Percentiles rank a stretch among this genome's conserved stretches.
These are phyloP conservation scores for Merops nubicus DNA, from an alignment of 2,113 vertebrate genomes.

Conservation along the genomic window DNA sequence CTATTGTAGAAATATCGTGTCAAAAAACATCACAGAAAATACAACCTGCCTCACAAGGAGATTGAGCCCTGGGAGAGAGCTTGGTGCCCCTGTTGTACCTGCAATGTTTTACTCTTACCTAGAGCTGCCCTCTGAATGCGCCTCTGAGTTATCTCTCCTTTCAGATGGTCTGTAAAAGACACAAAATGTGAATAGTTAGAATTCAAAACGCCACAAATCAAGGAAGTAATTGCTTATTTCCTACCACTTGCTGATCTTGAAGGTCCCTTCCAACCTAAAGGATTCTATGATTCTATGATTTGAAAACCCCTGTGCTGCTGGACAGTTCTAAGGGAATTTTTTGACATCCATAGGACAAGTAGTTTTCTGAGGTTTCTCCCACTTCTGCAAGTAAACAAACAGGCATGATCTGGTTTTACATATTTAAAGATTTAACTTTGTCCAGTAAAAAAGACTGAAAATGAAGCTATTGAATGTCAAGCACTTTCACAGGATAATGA, in stretches of 20 bases:
- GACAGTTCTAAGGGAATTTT: neutral
- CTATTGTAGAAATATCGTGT: neutral
- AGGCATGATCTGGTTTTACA: neutral
- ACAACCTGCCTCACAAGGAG: neutral
- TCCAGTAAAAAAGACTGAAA: neutral
- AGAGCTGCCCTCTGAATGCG: conserved; percentile 84
- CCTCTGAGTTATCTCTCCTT: conserved; percentile 82
- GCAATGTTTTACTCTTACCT: conserved; percentile 73
- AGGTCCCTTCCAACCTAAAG: too few relatives aligned
- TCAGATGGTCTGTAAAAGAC: conserved; percentile 83
- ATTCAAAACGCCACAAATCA: neutral
- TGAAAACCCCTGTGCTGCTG: neutral
- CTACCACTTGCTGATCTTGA: too few relatives aligned
- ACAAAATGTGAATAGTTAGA: neutral
- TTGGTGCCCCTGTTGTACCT: neutral
- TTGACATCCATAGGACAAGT: neutral
- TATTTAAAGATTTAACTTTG: neutral
- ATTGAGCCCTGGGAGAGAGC: neutral
- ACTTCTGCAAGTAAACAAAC: neutral
- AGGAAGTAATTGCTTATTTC: neutral
- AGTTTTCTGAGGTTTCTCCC: neutral
- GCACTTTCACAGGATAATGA: neutral
- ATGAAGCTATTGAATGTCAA: neutral
- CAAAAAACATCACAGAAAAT: neutral
- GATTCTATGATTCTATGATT: too few relatives aligned